A percentile compares a stretch with the other conserved stretches of the same genome.
phyloP scores from a whole-genome alignment of 2,113 vertebrate genomes.

The Pao palembangensis region DNA sequence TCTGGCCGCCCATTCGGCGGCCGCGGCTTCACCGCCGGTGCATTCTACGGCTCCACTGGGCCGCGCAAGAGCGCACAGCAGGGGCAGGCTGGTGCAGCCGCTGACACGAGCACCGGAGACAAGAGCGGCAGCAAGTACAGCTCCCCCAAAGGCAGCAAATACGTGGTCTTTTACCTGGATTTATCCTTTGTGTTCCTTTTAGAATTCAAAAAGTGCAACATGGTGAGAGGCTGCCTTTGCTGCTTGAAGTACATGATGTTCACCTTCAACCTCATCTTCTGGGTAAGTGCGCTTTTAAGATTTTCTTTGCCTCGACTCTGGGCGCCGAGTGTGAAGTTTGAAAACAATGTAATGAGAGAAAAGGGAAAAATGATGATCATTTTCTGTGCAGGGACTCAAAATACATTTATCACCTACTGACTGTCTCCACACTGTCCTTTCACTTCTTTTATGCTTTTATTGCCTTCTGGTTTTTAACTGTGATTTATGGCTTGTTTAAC shows the following conservation, averaged over 20 bases:
- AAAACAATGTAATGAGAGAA: background rate
- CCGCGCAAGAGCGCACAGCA: conserved; percentile 73
- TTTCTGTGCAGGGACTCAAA: conserved; percentile 53
- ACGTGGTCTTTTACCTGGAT: conserved; percentile 99
- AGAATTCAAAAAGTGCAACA: conserved; percentile 99
- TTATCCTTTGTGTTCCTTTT: conserved; percentile 99
- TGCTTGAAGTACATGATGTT: conserved; percentile 99
- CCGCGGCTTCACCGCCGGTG: conserved; percentile 93
- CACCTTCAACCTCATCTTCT: conserved; percentile 98
- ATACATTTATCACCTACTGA: too few species aligned
- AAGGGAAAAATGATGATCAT: conserved; percentile 20
- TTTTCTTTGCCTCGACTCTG: background rate
- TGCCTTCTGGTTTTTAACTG: background rate
- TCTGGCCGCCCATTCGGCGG: conserved; percentile 87
- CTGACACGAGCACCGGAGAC: conserved; percentile 56
- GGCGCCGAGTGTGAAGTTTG: background rate
- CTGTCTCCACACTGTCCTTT: background rate
- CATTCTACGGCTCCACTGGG: conserved; percentile 93
- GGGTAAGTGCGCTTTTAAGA: conserved; percentile 83
- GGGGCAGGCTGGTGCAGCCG: conserved; percentile 57
- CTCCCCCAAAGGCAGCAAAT: conserved; percentile 94
- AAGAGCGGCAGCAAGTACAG: conserved; percentile 82
- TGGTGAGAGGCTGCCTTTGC: conserved; percentile 98
- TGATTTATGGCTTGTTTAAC: too few species aligned
- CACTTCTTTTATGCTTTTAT: conserved; percentile 4